Evolutionary conservation across 2,113 vertebrate species (phyloP), one percentile per base, ranked within the genome.

Genomic region (Globicephala melas): DNA sequence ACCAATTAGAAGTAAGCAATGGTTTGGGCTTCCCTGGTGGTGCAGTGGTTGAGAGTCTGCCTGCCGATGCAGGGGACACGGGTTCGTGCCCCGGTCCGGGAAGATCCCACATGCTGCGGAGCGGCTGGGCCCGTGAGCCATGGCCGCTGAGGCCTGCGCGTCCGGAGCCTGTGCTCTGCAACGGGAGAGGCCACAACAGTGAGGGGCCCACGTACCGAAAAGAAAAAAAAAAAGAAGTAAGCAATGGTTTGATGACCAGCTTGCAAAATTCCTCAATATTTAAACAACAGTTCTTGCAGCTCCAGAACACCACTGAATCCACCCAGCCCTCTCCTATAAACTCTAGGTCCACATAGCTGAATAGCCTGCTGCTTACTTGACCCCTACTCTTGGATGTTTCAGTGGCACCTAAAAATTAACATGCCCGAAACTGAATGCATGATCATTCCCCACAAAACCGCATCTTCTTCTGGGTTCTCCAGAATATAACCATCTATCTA

Each of bases 211-310:
- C 1, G 44, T 44, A 44, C 44, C 44, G 0, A 11, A 47, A 47
- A 47, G 8, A 47, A 47, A 47, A 47, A 47, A 47, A 47, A 47
- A 11, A 41, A 77, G 68, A 83, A 92, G 18, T 60, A 68, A 62
- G 53, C 93, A 83, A 71, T 60, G n/a, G 31, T 88, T 82, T 92
- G 68, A 94, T 63, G 89, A 92, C 25, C 53, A 84, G 79, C 70
- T 89, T 84, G 31, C 31, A 89, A 89, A 92, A 76, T n/a, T 68
- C 65, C 33, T 92, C 68, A 79, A 33, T 77, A 95, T 63, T 92
- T 96, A 77, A 76, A 89, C 41, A 83, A 89, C 18, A 33, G 28
- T 26, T 26, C 60, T 86, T 87, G 65, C 67, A 26, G 36, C 50
- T 93, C 70, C 47, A 89, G 79, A 83, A 70, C 38, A 82, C 38